phyloP scores from a whole-genome alignment of 2,797 vertebrate genomes.

The Merluccius polli region DNA sequence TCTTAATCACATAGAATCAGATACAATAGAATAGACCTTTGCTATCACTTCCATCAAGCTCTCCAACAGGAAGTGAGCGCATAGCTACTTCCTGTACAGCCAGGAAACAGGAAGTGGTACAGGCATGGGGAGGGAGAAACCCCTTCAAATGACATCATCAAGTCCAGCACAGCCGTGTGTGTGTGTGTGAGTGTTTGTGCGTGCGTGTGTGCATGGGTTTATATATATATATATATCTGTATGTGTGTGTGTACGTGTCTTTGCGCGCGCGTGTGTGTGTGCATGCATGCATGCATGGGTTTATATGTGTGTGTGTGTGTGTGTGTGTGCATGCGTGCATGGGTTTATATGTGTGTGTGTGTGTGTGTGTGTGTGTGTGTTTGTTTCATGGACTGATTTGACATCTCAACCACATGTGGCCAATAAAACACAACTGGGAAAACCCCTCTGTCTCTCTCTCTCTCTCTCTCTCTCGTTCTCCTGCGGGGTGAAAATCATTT shows the following conservation, averaged over 20 bases:
- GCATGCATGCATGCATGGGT: background rate
- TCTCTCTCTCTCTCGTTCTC: slow-evolving; percentile 4
- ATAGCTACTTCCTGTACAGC: slow-evolving; percentile 59
- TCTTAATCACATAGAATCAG: background rate
- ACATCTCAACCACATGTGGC: slow-evolving; percentile 60
- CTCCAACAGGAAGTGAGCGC: slow-evolving; percentile 52
- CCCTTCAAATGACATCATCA: slow-evolving; percentile 58
- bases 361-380: background rate
- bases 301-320: background rate
- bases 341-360: background rate
- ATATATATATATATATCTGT: background rate
- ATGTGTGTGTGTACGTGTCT: background rate
- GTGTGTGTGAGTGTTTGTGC: background rate
- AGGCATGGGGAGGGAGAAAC: slow-evolving; percentile 41
- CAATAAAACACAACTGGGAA: slow-evolving; percentile 60
- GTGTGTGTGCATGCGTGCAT: slow-evolving; percentile 47
- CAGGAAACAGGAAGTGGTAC: slow-evolving; percentile 74
- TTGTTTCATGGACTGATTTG: slow-evolving; percentile 38
- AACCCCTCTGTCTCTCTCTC: slow-evolving; percentile 35
- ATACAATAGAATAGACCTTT: background rate
- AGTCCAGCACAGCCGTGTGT: slow-evolving; percentile 3
- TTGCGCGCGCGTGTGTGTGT: background rate
- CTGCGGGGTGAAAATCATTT: background rate
- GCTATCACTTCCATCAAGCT: slow-evolving; percentile 6
- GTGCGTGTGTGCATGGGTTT: background rate